Evolutionary conservation across 2,113 vertebrate species (phyloP).

Genomic region (Trinectes maculatus): DNA sequence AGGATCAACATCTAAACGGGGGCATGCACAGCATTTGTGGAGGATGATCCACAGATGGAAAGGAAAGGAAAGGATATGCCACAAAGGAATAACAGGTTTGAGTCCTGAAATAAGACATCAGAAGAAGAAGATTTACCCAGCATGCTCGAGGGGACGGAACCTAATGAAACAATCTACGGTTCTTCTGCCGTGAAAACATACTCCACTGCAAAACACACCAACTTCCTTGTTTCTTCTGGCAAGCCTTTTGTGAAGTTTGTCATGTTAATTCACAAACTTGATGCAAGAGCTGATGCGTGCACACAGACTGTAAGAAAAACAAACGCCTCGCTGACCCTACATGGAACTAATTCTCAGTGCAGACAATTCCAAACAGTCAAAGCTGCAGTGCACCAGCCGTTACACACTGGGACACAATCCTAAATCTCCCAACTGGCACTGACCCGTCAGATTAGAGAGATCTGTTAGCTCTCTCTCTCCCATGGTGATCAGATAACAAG

Average conservation of each 20-base stretch:
- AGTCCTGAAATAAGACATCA: slow-evolving; percentile 19
- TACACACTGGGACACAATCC: slow-evolving; percentile 30
- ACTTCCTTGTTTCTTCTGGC: background rate
- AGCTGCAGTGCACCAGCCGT: slow-evolving; percentile 12
- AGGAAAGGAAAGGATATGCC: background rate
- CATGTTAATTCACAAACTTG: slow-evolving; percentile 3
- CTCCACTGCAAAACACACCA: background rate
- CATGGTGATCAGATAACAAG: slow-evolving; percentile 79
- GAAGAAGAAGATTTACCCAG: slow-evolving; percentile 8
- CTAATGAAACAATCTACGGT: background rate
- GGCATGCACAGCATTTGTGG: background rate
- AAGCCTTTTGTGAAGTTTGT: background rate
- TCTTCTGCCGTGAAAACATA: background rate
- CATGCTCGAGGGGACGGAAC: background rate
- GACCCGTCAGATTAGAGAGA: slow-evolving; percentile 72
- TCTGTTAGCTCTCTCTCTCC: slow-evolving; percentile 71
- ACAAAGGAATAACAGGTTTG: background rate
- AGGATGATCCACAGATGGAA: slow-evolving; percentile 12
- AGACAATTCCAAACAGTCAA: slow-evolving; percentile 1
- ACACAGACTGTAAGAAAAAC: background rate
- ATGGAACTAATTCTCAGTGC: background rate
- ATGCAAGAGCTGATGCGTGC: background rate
- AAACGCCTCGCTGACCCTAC: background rate
- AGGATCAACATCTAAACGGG: slow-evolving; percentile 22
- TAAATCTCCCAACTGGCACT: slow-evolving; percentile 51